phyloP scores from a whole-genome alignment of 92 coral and sea anemone genomes.

The Epizoanthus ramosus region DNA sequence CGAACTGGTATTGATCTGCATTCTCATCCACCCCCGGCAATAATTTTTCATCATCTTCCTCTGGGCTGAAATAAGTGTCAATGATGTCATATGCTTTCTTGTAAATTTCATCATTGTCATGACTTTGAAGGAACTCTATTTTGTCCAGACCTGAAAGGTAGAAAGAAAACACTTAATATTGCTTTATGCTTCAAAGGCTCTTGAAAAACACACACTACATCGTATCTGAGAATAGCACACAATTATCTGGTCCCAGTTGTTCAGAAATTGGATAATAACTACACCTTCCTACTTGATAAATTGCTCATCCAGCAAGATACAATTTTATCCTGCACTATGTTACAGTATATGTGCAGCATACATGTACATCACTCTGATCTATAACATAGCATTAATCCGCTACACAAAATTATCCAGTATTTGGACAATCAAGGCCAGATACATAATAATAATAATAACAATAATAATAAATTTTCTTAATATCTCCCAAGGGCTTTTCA shows the following conservation, averaged over 20 bases:
- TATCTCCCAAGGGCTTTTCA: no score
- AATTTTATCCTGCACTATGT: no score
- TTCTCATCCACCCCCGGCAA: constrained; percentile 77
- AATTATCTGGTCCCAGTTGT: no score
- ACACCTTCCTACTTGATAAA: no score
- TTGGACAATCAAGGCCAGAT: neutral
- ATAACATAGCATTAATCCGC: neutral
- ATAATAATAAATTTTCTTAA: no score
- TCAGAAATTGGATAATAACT: no score
- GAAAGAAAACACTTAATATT: neutral
- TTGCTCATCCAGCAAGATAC: no score
- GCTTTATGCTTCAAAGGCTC: neutral
- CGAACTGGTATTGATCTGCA: constrained; percentile 89
- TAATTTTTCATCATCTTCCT: constrained; percentile 93
- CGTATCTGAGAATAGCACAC: no score
- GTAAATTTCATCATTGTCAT: constrained; percentile 97
- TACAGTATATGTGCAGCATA: no score
- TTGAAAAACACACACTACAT: neutral
- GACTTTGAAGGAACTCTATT: constrained; percentile 98
- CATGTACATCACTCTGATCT: no score
- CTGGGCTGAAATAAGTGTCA: constrained; percentile 90
- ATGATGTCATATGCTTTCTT: constrained; percentile 95
- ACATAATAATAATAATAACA: no score
- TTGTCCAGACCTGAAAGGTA: constrained; percentile 85
- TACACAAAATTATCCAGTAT: no score